A percentile compares a stretch with the other conserved stretches of the same genome.
phyloP scores from a whole-genome alignment of 2,888 invertebrate genomes.

The Conistra vaccinii region DNA sequence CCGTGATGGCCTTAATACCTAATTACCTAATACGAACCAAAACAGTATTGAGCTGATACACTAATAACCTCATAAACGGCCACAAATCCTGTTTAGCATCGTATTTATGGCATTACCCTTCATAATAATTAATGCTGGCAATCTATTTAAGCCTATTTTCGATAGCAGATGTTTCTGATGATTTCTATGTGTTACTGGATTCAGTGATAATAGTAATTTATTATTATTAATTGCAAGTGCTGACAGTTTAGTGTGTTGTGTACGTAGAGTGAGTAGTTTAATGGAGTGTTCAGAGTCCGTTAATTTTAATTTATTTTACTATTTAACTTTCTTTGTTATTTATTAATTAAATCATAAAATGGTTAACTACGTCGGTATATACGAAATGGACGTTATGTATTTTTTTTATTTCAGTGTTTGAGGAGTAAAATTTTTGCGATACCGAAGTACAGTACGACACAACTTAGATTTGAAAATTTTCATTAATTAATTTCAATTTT shows the following conservation, averaged over 20 bases:
- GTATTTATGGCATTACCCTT: slow-evolving; percentile 47
- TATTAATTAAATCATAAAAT: neutral
- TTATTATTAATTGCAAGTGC: slow-evolving; percentile 38
- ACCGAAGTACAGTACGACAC: no score
- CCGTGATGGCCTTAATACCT: neutral
- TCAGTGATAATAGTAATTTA: slow-evolving; percentile 32
- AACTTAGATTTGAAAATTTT: no score
- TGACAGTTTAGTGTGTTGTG: slow-evolving; percentile 9
- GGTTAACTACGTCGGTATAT: neutral
- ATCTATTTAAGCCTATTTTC: slow-evolving; percentile 53
- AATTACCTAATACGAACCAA: neutral
- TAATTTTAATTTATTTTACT: neutral
- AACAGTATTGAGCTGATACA: slow-evolving; percentile 23
- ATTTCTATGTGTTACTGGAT: slow-evolving; percentile 36
- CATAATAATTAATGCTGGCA: slow-evolving; percentile 43
- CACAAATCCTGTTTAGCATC: slow-evolving; percentile 41
- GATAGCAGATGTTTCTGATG: slow-evolving; percentile 49
- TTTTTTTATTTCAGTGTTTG: neutral
- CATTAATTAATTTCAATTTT: no score
- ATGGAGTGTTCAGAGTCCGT: slow-evolving; percentile 5
- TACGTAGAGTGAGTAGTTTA: neutral
- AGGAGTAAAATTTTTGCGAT: no score
- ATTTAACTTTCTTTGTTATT: neutral
- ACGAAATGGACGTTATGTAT: neutral
- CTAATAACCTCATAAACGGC: slow-evolving; percentile 31